These are phyloP conservation scores for Stramonita haemastoma DNA, from an alignment of 2,888 invertebrate genomes.

Conservation along the genomic window DNA sequence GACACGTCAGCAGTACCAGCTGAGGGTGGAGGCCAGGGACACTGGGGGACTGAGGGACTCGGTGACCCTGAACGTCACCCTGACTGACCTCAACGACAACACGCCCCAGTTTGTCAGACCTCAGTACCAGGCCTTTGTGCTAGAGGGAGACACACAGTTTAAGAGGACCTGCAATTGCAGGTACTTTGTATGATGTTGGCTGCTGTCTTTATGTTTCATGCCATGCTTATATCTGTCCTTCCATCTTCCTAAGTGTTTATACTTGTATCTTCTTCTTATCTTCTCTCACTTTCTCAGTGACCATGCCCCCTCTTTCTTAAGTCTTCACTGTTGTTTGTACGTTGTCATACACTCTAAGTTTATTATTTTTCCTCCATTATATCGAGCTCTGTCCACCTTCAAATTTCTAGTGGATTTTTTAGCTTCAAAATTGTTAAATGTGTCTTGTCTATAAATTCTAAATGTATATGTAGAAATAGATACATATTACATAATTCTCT, in stretches of 20 bases:
- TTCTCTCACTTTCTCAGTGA: neutral
- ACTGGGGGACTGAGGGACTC: slow-evolving; percentile 82
- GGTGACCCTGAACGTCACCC: slow-evolving; percentile 55
- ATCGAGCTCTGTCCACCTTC: neutral
- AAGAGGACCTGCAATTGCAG: neutral
- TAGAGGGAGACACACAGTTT: neutral
- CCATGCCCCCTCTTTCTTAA: no score
- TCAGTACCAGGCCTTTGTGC: slow-evolving; percentile 22
- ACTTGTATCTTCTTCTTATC: neutral
- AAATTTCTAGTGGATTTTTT: neutral
- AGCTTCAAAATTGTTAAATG: no score
- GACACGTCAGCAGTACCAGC: slow-evolving; percentile 86
- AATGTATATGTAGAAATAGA: no score
- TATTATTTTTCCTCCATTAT: neutral
- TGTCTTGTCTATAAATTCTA: no score
- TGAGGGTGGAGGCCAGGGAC: slow-evolving; percentile 88
- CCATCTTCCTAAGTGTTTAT: neutral
- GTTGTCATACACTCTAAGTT: no score
- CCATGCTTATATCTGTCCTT: neutral
- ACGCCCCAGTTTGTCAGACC: slow-evolving; percentile 48
- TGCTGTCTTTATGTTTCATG: no score
- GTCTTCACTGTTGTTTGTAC: neutral
- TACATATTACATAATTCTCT: no score
- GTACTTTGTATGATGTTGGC: neutral
- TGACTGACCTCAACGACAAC: slow-evolving; percentile 69